A percentile compares a stretch with the other conserved stretches of the same genome.
phyloP scores from a whole-genome alignment of 2,113 vertebrate species.

The Dromiciops gliroides region DNA sequence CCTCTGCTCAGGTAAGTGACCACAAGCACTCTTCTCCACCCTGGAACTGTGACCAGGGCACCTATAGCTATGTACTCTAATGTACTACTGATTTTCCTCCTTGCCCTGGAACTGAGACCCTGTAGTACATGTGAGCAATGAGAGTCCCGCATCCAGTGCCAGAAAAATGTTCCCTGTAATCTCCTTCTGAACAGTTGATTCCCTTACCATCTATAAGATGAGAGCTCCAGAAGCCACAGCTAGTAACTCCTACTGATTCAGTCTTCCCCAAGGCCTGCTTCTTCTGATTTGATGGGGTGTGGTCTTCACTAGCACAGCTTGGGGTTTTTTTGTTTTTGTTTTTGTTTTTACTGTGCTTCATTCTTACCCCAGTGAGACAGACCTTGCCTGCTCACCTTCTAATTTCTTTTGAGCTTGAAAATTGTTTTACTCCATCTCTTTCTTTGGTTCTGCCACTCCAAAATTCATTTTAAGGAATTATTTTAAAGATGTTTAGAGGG shows the following conservation, averaged over 20 bases:
- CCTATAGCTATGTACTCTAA: neutral
- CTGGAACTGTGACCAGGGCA: neutral
- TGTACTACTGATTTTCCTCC: neutral
- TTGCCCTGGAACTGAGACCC: neutral
- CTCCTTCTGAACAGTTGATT: neutral
- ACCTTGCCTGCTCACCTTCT: neutral
- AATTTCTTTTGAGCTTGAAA: neutral
- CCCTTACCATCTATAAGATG: neutral
- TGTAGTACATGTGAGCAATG: no score
- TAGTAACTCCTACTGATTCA: neutral
- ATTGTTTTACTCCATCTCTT: neutral
- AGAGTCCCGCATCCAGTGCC: neutral
- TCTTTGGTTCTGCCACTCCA: neutral
- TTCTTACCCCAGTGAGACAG: neutral
- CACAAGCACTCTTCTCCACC: neutral
- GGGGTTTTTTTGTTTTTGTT: no score
- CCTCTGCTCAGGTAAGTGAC: neutral
- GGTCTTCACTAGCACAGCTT: neutral
- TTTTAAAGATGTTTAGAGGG: neutral
- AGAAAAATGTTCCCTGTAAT: neutral
- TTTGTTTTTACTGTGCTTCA: neutral
- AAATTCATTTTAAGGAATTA: neutral
- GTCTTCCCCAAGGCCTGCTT: no score
- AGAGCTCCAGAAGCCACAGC: neutral
- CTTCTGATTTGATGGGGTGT: neutral